A percentile compares a stretch with the other conserved stretches of the same genome.
Evolutionary conservation across 2,888 invertebrate species (phyloP).

Genomic region (Diplolepis rosae): DNA sequence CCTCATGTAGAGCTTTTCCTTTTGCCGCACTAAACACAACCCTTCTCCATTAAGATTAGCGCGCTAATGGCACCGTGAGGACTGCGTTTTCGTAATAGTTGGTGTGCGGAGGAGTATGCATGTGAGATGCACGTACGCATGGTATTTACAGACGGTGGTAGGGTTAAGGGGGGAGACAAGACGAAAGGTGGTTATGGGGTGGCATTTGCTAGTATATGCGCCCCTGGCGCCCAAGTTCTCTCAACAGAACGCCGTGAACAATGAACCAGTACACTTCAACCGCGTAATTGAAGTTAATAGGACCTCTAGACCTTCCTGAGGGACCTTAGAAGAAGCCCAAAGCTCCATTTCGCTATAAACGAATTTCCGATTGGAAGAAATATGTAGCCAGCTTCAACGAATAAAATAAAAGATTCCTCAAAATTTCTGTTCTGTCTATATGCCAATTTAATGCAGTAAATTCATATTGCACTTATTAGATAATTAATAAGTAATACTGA

Average conservation of each 20-base stretch:
- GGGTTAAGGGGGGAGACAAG: constrained; percentile 11
- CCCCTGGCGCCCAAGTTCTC: constrained; percentile 40
- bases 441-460: no score
- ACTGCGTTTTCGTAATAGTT: constrained; percentile 34
- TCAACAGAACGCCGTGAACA: constrained; percentile 51
- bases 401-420: constrained; percentile 16
- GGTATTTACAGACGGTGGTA: constrained; percentile 35
- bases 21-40: constrained; percentile 39
- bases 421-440: not conserved
- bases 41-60: constrained; percentile 56
- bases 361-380: constrained; percentile 40
- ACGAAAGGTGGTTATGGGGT: constrained; percentile 26
- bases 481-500: no score
- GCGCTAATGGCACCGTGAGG: constrained; percentile 52
- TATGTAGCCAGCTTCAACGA: not conserved
- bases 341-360: constrained; percentile 32
- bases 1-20: constrained; percentile 41
- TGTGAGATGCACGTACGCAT: constrained; percentile 35
- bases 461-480: not conserved
- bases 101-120: constrained; percentile 12
- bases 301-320: constrained; percentile 50
- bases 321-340: constrained; percentile 37
- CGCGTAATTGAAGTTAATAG: constrained; percentile 58
- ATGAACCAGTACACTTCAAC: constrained; percentile 54
- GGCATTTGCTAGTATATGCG: constrained; percentile 38